phyloP scores from a whole-genome alignment of 2,797 vertebrate genomes.

The Benthosema pterotum region DNA sequence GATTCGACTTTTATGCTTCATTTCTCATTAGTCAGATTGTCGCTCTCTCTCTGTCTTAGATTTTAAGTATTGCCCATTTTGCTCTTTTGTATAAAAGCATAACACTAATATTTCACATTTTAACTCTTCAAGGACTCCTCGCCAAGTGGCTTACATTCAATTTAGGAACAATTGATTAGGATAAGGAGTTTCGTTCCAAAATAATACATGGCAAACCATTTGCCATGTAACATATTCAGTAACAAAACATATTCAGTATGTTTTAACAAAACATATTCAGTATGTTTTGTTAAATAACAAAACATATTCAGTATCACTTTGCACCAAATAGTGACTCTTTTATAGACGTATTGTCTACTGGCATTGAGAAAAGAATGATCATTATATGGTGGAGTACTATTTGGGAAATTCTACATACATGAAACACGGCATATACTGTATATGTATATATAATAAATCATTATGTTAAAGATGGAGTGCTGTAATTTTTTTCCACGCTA shows the following conservation, averaged over 20 bases:
- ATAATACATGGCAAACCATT: background rate
- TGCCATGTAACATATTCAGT: constrained; percentile 5
- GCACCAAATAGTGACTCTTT: no score
- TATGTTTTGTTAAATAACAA: constrained; percentile 4
- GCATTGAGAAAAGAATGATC: no score
- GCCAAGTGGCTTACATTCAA: constrained; percentile 43
- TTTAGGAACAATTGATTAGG: constrained; percentile 17
- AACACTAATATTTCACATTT: constrained; percentile 51
- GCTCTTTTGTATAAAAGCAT: background rate
- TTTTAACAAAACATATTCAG: no score
- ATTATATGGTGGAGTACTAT: no score
- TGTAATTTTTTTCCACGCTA: no score
- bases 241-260: background rate
- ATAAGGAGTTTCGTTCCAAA: constrained; percentile 12
- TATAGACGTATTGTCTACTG: no score
- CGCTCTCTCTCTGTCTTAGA: constrained; percentile 9
- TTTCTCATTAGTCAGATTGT: constrained; percentile 37
- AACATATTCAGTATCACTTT: background rate
- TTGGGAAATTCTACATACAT: no score
- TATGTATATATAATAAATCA: background rate
- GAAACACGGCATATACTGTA: no score
- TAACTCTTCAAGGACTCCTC: constrained; percentile 27
- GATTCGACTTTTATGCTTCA: background rate
- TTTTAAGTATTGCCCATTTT: constrained; percentile 23
- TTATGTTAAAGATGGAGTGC: background rate